Conservation (phyloP, 2,113 vertebrate genomes). For the Dicerorhinus sumatrensis region DNA sequence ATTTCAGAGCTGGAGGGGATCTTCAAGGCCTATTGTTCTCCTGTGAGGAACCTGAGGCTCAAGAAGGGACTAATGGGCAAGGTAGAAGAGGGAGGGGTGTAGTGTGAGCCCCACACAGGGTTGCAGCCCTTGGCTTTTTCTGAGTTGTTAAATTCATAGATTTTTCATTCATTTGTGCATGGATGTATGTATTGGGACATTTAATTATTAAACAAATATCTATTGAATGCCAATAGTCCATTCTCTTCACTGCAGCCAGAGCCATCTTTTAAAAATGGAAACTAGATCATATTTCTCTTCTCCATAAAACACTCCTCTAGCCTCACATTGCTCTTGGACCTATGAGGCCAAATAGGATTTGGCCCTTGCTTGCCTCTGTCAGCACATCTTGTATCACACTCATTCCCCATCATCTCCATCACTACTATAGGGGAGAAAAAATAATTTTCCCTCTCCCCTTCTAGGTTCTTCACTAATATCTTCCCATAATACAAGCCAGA, state of each 20-base stretch:
- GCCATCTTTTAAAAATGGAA: conserved; percentile 13
- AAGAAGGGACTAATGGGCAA: neutral
- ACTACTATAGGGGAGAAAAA: neutral
- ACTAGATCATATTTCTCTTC: neutral
- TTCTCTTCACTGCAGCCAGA: neutral
- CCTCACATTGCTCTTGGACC: neutral
- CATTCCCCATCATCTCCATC: neutral
- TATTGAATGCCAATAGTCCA: neutral
- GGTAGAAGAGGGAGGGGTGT: neutral
- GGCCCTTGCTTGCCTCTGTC: neutral
- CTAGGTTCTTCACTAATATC: neutral
- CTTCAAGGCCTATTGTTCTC: neutral
- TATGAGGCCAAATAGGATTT: neutral
- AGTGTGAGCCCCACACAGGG: neutral
- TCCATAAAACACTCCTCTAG: neutral
- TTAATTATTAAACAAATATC: conserved; percentile 20
- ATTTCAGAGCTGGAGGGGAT: conserved; percentile 29
- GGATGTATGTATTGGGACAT: neutral
- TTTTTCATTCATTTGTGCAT: neutral
- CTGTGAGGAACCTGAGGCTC: neutral
- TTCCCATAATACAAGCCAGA: neutral
- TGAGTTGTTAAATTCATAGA: neutral
- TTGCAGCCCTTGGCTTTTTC: neutral
- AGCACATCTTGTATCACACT: neutral
- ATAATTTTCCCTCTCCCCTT: neutral